Conservation (phyloP, 2,113 vertebrate species). For the Dryoscopus gambensis region DNA sequence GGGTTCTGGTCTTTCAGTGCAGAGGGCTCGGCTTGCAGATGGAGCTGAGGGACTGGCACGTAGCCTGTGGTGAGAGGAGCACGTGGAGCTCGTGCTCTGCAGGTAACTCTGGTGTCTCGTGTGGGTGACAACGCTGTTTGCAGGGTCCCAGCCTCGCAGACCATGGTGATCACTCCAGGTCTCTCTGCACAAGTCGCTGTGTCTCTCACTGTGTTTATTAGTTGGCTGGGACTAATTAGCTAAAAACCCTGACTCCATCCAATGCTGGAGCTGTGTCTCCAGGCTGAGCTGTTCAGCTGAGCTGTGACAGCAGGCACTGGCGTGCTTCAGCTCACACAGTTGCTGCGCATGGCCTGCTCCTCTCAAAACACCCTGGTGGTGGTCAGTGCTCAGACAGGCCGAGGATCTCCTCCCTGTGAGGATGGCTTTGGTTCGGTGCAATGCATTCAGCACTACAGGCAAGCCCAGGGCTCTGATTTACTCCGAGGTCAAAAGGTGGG, state of each 20-base stretch:
- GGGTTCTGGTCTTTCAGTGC: not conserved
- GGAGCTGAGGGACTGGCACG: not conserved
- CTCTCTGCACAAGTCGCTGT: too few relatives aligned
- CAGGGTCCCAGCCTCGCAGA: not conserved
- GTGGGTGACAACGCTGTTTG: accelerated
- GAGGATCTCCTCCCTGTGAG: not conserved
- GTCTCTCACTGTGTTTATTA: not conserved
- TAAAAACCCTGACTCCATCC: not conserved
- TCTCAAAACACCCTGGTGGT: accelerated
- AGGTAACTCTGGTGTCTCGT: not conserved
- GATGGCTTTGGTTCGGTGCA: not conserved
- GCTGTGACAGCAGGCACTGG: not conserved
- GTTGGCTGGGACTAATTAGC: not conserved
- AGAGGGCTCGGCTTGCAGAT: not conserved
- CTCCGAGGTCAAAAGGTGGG: not conserved
- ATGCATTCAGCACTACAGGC: not conserved
- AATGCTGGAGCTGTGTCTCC: accelerated
- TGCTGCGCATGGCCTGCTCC: not conserved
- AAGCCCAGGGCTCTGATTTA: slow-evolving; percentile 1
- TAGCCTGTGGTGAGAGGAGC: accelerated
- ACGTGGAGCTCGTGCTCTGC: not conserved
- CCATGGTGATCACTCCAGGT: not conserved
- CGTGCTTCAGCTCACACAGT: not conserved
- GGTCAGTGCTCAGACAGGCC: not conserved
- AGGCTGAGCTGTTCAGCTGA: not conserved